Evolutionary conservation across 2,888 invertebrate species (phyloP).

Genomic region (Nephrocerus scutellatus): DNA sequence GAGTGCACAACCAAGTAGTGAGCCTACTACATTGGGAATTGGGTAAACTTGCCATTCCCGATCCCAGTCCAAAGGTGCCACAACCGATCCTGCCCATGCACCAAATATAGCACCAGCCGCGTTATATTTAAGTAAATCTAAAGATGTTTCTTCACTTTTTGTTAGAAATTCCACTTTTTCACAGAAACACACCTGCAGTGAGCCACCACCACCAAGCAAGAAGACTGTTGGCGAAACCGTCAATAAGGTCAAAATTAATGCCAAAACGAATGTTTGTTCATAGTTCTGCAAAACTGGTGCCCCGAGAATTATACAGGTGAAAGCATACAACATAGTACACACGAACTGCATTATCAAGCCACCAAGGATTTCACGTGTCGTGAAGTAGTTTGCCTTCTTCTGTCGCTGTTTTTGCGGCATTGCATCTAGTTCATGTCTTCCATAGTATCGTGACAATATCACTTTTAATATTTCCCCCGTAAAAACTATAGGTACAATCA

Average conservation of each 20-base stretch:
- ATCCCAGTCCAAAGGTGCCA: conserved; percentile 82
- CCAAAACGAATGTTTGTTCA: conserved; percentile 44
- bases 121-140: conserved; percentile 44
- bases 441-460: conserved; percentile 38
- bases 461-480: conserved; percentile 41
- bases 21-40: conserved; percentile 59
- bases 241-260: conserved; percentile 40
- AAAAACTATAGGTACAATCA: conserved; percentile 43
- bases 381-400: conserved; percentile 36
- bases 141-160: conserved; percentile 41
- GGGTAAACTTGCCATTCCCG: conserved; percentile 74
- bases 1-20: conserved; percentile 53
- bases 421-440: conserved; percentile 31
- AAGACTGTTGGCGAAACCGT: conserved; percentile 46
- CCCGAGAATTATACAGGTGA: conserved; percentile 46
- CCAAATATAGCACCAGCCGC: conserved; percentile 54
- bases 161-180: conserved; percentile 44
- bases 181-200: conserved; percentile 45
- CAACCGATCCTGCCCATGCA: conserved; percentile 70
- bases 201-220: conserved; percentile 42
- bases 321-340: conserved; percentile 40
- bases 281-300: conserved; percentile 46
- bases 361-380: conserved; percentile 36
- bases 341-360: conserved; percentile 40
- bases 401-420: conserved; percentile 38